A percentile compares a stretch with the other conserved stretches of the same genome.
Evolutionary conservation across 2,888 invertebrate species (phyloP).

Genomic region (Operophtera brumata): DNA sequence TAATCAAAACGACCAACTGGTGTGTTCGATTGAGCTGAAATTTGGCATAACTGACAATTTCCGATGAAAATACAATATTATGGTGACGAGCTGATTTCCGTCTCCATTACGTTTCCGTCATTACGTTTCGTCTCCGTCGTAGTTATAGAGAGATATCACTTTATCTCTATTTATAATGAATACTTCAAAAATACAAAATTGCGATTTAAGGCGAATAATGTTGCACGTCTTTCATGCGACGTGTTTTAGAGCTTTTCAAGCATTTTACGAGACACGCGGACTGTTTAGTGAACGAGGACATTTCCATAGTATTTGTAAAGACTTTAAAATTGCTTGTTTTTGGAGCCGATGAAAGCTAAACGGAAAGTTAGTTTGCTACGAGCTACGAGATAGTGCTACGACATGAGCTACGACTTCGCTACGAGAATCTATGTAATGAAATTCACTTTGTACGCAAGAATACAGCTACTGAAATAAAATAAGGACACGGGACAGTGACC

Average conservation of each 20-base stretch:
- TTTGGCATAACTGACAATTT: too few species aligned
- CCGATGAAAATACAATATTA: too few species aligned
- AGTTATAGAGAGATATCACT: too few species aligned
- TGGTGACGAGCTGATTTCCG: too few species aligned
- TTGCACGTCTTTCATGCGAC: not conserved
- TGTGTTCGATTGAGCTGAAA: too few species aligned
- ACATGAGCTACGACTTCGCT: conserved; percentile 33
- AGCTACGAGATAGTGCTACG: conserved; percentile 25
- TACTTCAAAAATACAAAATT: not conserved
- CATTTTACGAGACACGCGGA: not conserved
- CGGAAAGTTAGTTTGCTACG: conserved; percentile 20
- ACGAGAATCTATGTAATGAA: conserved; percentile 31
- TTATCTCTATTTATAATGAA: too few species aligned
- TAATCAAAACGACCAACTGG: too few species aligned
- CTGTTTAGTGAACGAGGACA: not conserved
- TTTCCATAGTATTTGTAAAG: conserved; percentile 3
- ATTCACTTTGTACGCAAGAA: conserved; percentile 29
- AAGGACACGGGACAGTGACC: conserved; percentile 10
- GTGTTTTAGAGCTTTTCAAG: not conserved
- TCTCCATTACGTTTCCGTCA: too few species aligned
- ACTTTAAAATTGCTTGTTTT: conserved; percentile 26
- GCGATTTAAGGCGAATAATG: not conserved
- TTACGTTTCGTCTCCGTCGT: too few species aligned
- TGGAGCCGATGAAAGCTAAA: conserved; percentile 16
- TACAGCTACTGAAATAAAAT: conserved; percentile 14